Conservation (phyloP, 1,140 invertebrate species). For the Achroia grisella region DNA sequence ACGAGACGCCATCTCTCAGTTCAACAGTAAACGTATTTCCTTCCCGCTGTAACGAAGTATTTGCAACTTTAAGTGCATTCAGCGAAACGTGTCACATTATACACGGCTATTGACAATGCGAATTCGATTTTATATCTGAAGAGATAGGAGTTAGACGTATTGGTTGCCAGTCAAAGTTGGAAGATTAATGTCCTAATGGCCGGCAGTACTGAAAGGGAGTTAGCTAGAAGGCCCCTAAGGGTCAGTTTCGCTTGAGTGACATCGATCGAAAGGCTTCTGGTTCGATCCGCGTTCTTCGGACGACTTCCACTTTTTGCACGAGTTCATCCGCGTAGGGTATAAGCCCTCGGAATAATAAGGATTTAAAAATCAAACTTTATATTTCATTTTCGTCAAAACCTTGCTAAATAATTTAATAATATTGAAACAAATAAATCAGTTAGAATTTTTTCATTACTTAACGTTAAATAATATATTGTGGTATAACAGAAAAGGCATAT, state of each 20-base stretch:
- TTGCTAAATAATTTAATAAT: too few species aligned
- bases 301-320: slow-evolving; percentile 60
- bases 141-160: slow-evolving; percentile 35
- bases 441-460: too few species aligned
- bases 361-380: slow-evolving; percentile 49
- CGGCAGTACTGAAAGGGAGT: slow-evolving; percentile 26
- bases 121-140: slow-evolving; percentile 47
- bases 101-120: slow-evolving; percentile 22
- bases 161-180: slow-evolving; percentile 15
- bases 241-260: slow-evolving; percentile 38
- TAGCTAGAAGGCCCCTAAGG: slow-evolving; percentile 28
- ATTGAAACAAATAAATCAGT: too few species aligned
- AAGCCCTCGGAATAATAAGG: slow-evolving; percentile 55
- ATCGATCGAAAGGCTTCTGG: slow-evolving; percentile 23
- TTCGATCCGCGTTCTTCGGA: slow-evolving; percentile 64
- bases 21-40: slow-evolving; percentile 44
- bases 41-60: slow-evolving; percentile 31
- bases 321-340: slow-evolving; percentile 49
- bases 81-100: slow-evolving; percentile 9
- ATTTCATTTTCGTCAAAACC: not conserved
- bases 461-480: too few species aligned
- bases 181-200: slow-evolving; percentile 46
- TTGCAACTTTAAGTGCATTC: slow-evolving; percentile 33
- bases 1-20: slow-evolving; percentile 51
- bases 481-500: too few species aligned